Evolutionary conservation across 2,113 vertebrate species (phyloP), one percentile per base, ranked within the genome.

Genomic region (Clarias gariepinus): DNA sequence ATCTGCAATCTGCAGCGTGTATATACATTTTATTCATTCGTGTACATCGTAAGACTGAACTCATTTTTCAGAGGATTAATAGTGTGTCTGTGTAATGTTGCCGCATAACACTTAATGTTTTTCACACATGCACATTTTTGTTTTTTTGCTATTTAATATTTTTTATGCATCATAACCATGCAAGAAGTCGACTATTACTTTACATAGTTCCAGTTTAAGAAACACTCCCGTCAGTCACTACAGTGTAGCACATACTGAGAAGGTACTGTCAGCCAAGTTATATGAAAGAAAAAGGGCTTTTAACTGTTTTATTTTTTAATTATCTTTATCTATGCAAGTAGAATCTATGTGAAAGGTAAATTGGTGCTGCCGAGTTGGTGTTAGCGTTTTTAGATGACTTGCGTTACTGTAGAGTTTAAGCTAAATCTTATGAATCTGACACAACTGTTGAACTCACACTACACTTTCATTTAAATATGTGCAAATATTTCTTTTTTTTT

Each of bases 381-480:
- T 16, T 74, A 30, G 3, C 52, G 36, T 77, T 66, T 78, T 52
- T 64, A n/a, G 41, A 55, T 10, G 74, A 55, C 60, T 68, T 28
- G 21, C 66, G 60, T 66, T 66, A 85, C 58, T 64, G 53, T 64
- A 28, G 23, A 61, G 15, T 21, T 52, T 52, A 53, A 78, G 25
- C 41, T 77, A 57, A 53, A 85, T 21, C n/a, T 4, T 68, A 41
- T 16, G 10, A 79, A 66, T 28, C n/a, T 33, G 60, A 63, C 83
- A 90, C 87, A 47, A 21, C 64, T 81, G 61, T 89, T 84, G 77
- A 87, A 74, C 81, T 83, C 57, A 92, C 88, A 87, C 85, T 87
- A 90, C 83, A 74, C 15, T 57, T 87, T 79, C n/a, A 55, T 47
- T 47, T n/a, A 68, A 16, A 55, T 78, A 78, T 84, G 21, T 74